Evolutionary conservation across 2,113 vertebrate species (phyloP).

Genomic region (Arizona elegans): DNA sequence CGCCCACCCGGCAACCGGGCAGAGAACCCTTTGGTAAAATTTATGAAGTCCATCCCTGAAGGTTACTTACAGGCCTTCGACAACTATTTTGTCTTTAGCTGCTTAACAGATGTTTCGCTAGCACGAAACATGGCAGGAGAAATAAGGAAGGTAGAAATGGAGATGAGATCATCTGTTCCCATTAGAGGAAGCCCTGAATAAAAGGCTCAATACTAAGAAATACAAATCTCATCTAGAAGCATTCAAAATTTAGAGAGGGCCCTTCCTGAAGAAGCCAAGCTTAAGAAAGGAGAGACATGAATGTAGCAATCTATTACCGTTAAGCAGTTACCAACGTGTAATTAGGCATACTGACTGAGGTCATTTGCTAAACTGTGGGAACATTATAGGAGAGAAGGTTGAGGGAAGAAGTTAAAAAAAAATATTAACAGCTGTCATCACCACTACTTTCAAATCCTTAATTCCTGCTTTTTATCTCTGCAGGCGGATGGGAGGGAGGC

Average conservation of each 20-base stretch:
- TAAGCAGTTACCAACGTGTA: neutral
- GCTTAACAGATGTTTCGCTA: neutral
- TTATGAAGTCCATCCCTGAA: too few relatives aligned
- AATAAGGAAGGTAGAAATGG: neutral
- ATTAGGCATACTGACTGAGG: neutral
- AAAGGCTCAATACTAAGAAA: neutral
- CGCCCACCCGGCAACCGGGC: too few relatives aligned
- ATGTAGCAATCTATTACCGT: neutral
- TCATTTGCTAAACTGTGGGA: neutral
- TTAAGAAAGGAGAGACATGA: neutral
- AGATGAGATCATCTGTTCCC: neutral
- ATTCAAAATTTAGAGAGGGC: neutral
- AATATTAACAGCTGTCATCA: neutral
- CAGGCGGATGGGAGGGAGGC: constrained; percentile 8
- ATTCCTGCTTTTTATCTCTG: constrained; percentile 1
- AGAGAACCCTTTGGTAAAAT: too few relatives aligned
- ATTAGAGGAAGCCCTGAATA: neutral
- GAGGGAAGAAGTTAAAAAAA: neutral
- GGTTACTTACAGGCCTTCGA: neutral
- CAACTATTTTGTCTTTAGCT: neutral
- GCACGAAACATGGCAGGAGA: neutral
- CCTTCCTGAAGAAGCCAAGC: neutral
- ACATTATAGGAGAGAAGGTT: neutral
- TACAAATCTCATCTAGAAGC: neutral
- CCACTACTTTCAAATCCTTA: constrained; percentile 1